phyloP scores from a whole-genome alignment of 1,140 invertebrate genomes.

The Oreohelix idahoensis region DNA sequence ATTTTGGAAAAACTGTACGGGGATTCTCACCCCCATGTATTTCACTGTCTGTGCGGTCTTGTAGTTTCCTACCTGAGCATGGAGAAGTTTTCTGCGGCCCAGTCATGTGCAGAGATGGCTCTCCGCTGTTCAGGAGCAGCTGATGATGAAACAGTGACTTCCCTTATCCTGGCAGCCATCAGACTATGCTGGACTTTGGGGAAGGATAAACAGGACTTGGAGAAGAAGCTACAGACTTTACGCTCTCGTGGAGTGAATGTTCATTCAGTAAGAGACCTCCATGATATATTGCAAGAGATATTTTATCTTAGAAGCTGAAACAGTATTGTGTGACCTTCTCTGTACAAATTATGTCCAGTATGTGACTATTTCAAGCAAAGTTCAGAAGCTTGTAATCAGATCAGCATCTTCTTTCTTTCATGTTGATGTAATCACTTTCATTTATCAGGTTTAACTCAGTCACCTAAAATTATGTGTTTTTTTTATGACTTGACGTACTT shows the following conservation, averaged over 20 bases:
- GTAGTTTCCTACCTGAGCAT: constrained; percentile 78
- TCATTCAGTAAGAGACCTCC: constrained; percentile 31
- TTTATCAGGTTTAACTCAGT: too few relatives aligned
- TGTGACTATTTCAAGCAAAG: too few relatives aligned
- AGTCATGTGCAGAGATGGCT: constrained; percentile 82
- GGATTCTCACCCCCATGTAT: constrained; percentile 80
- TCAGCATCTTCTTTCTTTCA: too few relatives aligned
- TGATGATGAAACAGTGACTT: constrained; percentile 80
- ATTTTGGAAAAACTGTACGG: constrained; percentile 84
- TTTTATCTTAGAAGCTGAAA: not conserved
- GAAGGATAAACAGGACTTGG: constrained; percentile 63
- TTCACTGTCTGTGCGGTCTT: constrained; percentile 80
- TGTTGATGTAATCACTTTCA: too few relatives aligned
- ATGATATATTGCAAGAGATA: constrained; percentile 25
- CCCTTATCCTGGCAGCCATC: constrained; percentile 81
- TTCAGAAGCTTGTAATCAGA: too few relatives aligned
- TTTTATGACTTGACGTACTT: too few relatives aligned
- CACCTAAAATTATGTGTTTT: too few relatives aligned
- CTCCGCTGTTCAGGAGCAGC: constrained; percentile 75
- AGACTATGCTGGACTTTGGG: constrained; percentile 79
- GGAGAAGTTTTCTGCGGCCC: constrained; percentile 76
- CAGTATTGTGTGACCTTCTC: too few relatives aligned
- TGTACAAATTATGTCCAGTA: too few relatives aligned
- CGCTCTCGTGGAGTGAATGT: constrained; percentile 72
- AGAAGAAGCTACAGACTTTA: constrained; percentile 79